Percentiles rank a stretch among this genome's conserved stretches.
Evolutionary conservation across 2,113 vertebrate genomes (phyloP).

Genomic region (Motacilla alba): DNA sequence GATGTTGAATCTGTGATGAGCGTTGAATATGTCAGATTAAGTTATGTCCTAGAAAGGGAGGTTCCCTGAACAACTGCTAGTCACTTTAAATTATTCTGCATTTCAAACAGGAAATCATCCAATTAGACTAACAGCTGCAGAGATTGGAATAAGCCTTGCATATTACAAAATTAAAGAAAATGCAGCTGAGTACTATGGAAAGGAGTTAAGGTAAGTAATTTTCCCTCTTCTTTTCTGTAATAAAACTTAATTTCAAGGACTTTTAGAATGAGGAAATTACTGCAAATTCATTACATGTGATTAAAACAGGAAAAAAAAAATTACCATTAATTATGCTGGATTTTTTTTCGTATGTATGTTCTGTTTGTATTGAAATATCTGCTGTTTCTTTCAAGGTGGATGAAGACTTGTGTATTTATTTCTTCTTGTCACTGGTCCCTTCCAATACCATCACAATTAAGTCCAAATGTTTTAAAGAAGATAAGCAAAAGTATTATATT

Average conservation of each 20-base stretch:
- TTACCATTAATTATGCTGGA: background rate
- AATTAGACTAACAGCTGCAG: conserved; percentile 65
- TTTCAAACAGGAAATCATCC: conserved; percentile 71
- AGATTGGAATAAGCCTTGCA: conserved; percentile 36
- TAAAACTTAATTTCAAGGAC: conserved; percentile 34
- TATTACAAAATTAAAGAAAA: conserved; percentile 56
- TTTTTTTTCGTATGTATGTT: background rate
- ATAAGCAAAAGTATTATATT: background rate
- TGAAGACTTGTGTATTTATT: background rate
- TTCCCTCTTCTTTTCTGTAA: background rate
- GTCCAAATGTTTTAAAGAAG: background rate
- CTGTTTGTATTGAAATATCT: background rate
- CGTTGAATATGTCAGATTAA: conserved; percentile 48
- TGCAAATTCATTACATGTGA: background rate
- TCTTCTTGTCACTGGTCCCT: background rate
- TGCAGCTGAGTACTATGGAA: background rate
- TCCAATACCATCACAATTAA: background rate
- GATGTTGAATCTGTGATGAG: conserved; percentile 61
- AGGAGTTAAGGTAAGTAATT: conserved; percentile 1
- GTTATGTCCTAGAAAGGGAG: conserved; percentile 61
- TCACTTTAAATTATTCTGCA: conserved; percentile 68
- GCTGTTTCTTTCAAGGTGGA: background rate
- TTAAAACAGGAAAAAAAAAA: background rate
- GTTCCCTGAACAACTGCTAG: conserved; percentile 59
- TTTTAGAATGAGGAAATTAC: background rate